Conservation (phyloP, 2,888 invertebrate species). For the Oeneis ivallda region DNA sequence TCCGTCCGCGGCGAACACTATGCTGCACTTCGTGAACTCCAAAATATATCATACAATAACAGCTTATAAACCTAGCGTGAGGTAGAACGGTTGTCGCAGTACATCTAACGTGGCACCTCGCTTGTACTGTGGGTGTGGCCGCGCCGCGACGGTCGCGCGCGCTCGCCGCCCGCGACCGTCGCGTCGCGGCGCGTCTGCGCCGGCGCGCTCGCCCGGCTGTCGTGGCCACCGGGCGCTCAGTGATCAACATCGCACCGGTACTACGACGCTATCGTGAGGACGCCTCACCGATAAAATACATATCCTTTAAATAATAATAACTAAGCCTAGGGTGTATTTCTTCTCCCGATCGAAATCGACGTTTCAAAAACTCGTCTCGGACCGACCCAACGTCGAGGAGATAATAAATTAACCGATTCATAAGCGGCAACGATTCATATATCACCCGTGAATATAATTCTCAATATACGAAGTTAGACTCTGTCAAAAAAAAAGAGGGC, state of each 20-base stretch:
- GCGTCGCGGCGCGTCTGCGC: constrained; percentile 33
- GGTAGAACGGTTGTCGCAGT: constrained; percentile 75
- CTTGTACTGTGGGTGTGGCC: constrained; percentile 46
- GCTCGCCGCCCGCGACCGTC: constrained; percentile 32
- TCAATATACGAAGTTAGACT: constrained; percentile 80
- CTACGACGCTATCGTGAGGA: constrained; percentile 74
- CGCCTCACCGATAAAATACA: constrained; percentile 71
- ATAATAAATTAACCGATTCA: constrained; percentile 78
- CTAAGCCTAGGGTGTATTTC: constrained; percentile 80
- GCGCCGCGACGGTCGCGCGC: constrained; percentile 34
- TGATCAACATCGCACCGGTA: constrained; percentile 77
- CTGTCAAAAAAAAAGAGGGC: constrained; percentile 66
- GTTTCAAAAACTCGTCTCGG: constrained; percentile 80
- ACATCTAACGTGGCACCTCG: constrained; percentile 49
- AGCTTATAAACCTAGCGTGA: constrained; percentile 78
- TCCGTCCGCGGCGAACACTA: constrained; percentile 59
- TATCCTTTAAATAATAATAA: constrained; percentile 70
- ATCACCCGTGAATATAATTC: constrained; percentile 82
- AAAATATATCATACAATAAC: constrained; percentile 80
- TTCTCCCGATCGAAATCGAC: constrained; percentile 80
- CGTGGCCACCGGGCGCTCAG: constrained; percentile 53
- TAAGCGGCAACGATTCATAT: constrained; percentile 82
- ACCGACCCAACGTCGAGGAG: constrained; percentile 80
- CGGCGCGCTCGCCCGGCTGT: constrained; percentile 35
- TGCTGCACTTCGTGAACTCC: constrained; percentile 75